Evolutionary conservation across 1,140 invertebrate genomes (phyloP).

Genomic region (Drosophila novamexicana): DNA sequence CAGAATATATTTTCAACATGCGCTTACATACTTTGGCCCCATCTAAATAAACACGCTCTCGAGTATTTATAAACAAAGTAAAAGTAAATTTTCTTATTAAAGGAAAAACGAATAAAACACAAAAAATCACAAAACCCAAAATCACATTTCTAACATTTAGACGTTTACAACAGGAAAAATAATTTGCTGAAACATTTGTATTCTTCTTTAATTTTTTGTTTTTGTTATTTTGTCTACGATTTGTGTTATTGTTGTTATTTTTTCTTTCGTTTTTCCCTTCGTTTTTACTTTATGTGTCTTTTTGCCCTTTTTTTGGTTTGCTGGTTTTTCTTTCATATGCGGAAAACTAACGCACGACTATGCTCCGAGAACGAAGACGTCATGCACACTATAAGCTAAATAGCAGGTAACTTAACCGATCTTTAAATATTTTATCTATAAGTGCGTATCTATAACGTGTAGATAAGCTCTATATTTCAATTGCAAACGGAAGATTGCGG

Average conservation of each 20-base stretch:
- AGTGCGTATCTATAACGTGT: constrained; percentile 15
- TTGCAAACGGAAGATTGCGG: neutral
- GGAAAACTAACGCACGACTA: constrained; percentile 82
- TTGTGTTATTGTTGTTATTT: constrained; percentile 35
- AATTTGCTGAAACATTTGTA: constrained; percentile 57
- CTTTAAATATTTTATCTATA: constrained; percentile 31
- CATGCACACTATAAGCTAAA: constrained; percentile 84
- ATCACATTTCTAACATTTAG: constrained; percentile 22
- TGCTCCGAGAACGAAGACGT: constrained; percentile 84
- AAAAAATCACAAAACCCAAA: constrained; percentile 3
- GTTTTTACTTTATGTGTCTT: constrained; percentile 67
- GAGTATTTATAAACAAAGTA: constrained; percentile 62
- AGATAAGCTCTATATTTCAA: constrained; percentile 17
- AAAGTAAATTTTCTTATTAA: constrained; percentile 38
- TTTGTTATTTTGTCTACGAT: constrained; percentile 49
- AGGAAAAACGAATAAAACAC: constrained; percentile 34
- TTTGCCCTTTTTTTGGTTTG: constrained; percentile 72
- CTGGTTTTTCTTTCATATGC: constrained; percentile 83
- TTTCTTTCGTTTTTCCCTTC: constrained; percentile 51
- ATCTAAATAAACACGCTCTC: constrained; percentile 74
- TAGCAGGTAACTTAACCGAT: constrained; percentile 73
- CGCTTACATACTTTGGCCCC: constrained; percentile 69
- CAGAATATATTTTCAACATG: constrained; percentile 28
- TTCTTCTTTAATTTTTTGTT: constrained; percentile 44
- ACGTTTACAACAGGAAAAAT: constrained; percentile 61